These are phyloP conservation scores for Encarsia formosa DNA, from an alignment of 2,888 invertebrate genomes.

Conservation along the genomic window DNA sequence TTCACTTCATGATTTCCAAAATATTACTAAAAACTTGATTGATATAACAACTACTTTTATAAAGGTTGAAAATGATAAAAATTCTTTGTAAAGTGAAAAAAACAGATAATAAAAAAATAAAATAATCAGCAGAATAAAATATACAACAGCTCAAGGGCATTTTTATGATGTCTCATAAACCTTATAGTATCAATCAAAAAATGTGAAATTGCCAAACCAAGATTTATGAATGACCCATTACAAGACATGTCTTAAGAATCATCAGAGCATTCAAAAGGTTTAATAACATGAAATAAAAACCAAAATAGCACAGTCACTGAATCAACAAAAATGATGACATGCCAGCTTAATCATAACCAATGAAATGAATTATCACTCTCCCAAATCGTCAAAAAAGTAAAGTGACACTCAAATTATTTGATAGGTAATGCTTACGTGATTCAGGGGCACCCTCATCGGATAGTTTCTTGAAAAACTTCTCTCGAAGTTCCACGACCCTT, in stretches of 20 bases:
- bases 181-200: neutral
- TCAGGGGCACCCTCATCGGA: constrained; percentile 42
- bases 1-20: too few species aligned
- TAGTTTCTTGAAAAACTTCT: constrained; percentile 44
- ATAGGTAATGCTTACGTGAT: constrained; percentile 30
- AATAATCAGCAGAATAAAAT: too few species aligned
- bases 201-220: neutral
- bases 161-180: neutral
- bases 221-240: neutral
- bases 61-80: too few species aligned
- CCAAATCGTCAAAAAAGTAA: neutral
- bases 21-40: too few species aligned
- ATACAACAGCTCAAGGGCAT: too few species aligned
- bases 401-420: neutral
- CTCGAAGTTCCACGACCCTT: constrained; percentile 41
- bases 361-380: neutral
- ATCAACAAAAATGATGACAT: neutral
- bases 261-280: too few species aligned
- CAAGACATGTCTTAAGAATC: neutral
- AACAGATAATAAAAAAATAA: too few species aligned
- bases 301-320: neutral
- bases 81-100: too few species aligned
- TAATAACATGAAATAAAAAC: neutral
- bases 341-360: too few species aligned
- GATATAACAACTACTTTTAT: too few species aligned